Evolutionary conservation across 1,140 invertebrate species (phyloP).

Genomic region (Zaprionus davidi): DNA sequence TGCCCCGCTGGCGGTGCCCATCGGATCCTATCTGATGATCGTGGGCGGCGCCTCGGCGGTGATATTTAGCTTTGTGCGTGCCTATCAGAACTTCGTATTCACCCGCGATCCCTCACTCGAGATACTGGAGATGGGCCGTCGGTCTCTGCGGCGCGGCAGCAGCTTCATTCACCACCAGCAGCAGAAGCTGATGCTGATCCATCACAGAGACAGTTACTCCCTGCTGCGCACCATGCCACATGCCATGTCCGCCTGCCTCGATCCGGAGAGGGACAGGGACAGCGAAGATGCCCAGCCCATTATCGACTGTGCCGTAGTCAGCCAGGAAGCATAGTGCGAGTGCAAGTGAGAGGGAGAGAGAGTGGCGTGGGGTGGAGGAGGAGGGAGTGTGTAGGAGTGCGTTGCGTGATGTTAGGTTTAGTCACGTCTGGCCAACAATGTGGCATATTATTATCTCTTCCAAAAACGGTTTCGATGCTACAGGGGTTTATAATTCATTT

Average conservation of each 20-base stretch:
- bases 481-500: constrained; percentile 47
- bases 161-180: constrained; percentile 89
- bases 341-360: background rate
- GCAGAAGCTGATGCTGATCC: constrained; percentile 86
- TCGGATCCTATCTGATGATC: constrained; percentile 90
- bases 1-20: constrained; percentile 88
- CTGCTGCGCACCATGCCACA: constrained; percentile 84
- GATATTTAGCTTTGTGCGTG: constrained; percentile 88
- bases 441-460: constrained; percentile 69
- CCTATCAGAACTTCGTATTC: constrained; percentile 90
- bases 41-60: constrained; percentile 88
- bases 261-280: constrained; percentile 50
- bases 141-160: constrained; percentile 89
- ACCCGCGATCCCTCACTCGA: constrained; percentile 88
- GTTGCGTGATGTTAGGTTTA: constrained; percentile 43
- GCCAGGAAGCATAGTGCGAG: constrained; percentile 55
- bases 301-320: constrained; percentile 49
- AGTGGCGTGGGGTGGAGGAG: background rate
- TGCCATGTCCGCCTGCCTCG: constrained; percentile 61
- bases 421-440: constrained; percentile 69
- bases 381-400: background rate
- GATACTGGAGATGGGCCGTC: constrained; percentile 90
- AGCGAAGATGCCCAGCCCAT: constrained; percentile 70
- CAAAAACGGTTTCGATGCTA: constrained; percentile 38
- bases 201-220: constrained; percentile 86